Evolutionary conservation across 2,113 vertebrate genomes (phyloP).

Genomic region (Oxyruncus cristatus): DNA sequence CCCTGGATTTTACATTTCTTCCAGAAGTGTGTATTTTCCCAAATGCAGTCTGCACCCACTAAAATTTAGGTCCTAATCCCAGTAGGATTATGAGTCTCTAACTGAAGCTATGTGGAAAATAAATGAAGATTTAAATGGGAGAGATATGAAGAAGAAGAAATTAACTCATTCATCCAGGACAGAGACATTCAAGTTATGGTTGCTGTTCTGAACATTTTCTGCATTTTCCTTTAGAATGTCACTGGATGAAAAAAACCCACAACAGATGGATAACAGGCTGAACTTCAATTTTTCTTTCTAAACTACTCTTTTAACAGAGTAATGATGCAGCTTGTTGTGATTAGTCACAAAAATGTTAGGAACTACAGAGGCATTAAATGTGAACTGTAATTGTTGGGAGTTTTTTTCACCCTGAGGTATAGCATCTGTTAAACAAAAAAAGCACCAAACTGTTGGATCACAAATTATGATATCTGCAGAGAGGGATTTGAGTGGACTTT

Average conservation of each 20-base stretch:
- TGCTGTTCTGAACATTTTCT: neutral
- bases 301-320: neutral
- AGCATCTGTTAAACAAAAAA: neutral
- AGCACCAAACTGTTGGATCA: neutral
- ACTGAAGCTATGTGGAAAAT: neutral
- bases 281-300: neutral
- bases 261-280: neutral
- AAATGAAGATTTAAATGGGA: neutral
- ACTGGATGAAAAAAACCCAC: neutral
- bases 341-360: neutral
- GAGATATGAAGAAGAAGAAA: neutral
- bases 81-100: neutral
- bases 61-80: neutral
- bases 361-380: neutral
- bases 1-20: neutral
- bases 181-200: neutral
- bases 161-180: neutral
- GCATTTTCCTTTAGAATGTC: neutral
- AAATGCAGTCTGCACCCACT: neutral
- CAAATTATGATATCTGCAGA: no score
- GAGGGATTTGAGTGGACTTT: no score
- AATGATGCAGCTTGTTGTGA: neutral
- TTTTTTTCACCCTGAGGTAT: neutral
- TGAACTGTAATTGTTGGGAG: neutral
- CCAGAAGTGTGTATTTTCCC: neutral